Evolutionary conservation across 2,888 invertebrate genomes (phyloP), one percentile per base, ranked within the genome.

Genomic region (Graphium colonna): DNA sequence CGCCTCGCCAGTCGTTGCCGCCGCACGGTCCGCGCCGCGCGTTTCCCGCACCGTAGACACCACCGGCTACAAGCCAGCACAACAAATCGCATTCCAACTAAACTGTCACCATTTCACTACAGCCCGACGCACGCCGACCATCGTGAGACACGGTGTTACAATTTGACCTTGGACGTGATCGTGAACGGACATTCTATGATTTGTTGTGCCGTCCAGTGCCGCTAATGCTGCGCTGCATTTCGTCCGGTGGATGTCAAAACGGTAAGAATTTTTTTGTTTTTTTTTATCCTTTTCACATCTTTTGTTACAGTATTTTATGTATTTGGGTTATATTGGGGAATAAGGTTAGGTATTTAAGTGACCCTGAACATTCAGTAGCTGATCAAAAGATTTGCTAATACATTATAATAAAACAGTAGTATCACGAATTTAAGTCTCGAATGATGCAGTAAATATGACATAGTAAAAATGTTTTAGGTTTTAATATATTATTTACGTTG

Each of bases 1-100:
- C 78, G 77, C 73, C 69, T 70, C 69, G 68, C 79, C 83, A 87
- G 86, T 86, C 77, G 68, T 70, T 62, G 63, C 61, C 73, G 65
- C 57, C 67, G 65, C 79, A 68, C 74, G 71, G 68, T 60, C 56
- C 62, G 55, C 60, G 65, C 65, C 74, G 67, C 75, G 67, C 79
- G 79, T 65, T 73, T 68, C 69, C 72, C 69, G 66, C 66, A 62
- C 71, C 71, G 56, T 58, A 73, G 77, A 79, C 83, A 79, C 77
- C 71, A 75, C 78, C 81, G 75, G 71, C 74, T 68, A 72, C 67
- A 69, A 67, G 67, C 69, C 64, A 61, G 71, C 71, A 75, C 72
- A 63, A 65, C 64, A 62, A 65, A 62, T 60, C 61, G 50, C 26
- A 52, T 38, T 16, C 47, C 50, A 21, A 58, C 40, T 47, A 3